Percentiles rank a stretch among this genome's conserved stretches.
phyloP scores from a whole-genome alignment of 2,113 vertebrate genomes.

The Platanista minor region DNA sequence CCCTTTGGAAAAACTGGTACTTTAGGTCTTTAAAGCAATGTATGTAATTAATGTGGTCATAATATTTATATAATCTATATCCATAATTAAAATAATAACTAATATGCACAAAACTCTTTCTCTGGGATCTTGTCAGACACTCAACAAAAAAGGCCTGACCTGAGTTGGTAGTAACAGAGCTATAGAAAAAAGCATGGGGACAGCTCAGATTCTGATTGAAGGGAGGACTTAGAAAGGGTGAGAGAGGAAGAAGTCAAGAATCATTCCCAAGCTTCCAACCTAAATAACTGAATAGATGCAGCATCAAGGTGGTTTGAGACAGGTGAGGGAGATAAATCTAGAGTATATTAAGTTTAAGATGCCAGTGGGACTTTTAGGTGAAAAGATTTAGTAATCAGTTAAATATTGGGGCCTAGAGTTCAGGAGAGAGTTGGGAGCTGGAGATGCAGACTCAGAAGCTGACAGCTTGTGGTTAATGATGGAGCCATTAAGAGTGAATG shows the following conservation, averaged over 20 bases:
- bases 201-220: background rate
- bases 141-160: slow-evolving; percentile 1
- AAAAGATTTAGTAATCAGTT: background rate
- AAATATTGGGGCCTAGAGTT: background rate
- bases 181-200: background rate
- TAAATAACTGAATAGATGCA: background rate
- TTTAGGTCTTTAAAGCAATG: slow-evolving; percentile 9
- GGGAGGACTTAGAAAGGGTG: background rate
- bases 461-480: background rate
- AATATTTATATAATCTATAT: slow-evolving; percentile 36
- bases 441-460: background rate
- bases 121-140: background rate
- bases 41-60: slow-evolving; percentile 32
- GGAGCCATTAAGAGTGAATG: background rate
- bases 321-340: background rate
- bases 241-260: background rate
- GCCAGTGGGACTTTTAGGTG: background rate
- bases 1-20: background rate
- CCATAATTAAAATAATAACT: slow-evolving; percentile 55
- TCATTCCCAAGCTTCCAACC: background rate
- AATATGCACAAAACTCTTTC: background rate
- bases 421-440: background rate
- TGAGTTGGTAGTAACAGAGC: background rate
- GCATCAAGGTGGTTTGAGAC: background rate
- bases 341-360: background rate